Percentiles rank a stretch among this genome's conserved stretches.
phyloP scores from a whole-genome alignment of 2,888 invertebrate species.

The Xestia ashworthii region DNA sequence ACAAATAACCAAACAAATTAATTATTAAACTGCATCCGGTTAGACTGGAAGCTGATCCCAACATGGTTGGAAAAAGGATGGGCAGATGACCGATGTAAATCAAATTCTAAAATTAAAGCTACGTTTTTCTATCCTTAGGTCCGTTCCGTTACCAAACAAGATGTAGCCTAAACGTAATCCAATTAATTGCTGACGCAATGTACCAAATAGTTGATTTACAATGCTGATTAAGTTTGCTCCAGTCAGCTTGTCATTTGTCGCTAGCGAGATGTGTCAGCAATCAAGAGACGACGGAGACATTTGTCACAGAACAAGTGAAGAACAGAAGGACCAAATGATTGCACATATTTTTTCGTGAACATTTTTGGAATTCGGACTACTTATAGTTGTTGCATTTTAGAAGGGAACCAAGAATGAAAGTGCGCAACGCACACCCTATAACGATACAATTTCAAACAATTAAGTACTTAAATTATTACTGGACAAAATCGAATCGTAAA shows the following conservation, averaged over 20 bases:
- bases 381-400: too few relatives aligned
- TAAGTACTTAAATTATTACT: too few relatives aligned
- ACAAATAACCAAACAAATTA: not conserved
- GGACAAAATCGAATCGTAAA: too few relatives aligned
- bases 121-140: not conserved
- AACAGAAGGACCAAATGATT: slow-evolving; percentile 2
- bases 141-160: not conserved
- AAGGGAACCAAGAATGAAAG: too few relatives aligned
- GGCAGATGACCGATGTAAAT: not conserved
- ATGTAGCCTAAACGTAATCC: not conserved
- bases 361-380: not conserved
- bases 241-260: slow-evolving; percentile 45
- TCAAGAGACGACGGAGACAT: slow-evolving; percentile 11
- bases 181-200: slow-evolving; percentile 41
- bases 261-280: slow-evolving; percentile 33
- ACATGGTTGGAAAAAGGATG: not conserved
- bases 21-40: not conserved
- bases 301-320: not conserved
- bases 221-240: slow-evolving; percentile 48
- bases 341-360: not conserved
- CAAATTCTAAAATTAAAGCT: not conserved
- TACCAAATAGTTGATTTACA: slow-evolving; percentile 49
- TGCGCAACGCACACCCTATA: too few relatives aligned
- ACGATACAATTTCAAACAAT: too few relatives aligned
- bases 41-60: not conserved